Evolutionary conservation across 2,113 vertebrate genomes (phyloP), one percentile per base, ranked within the genome.

Genomic region (Phalacrocorax brasilianus): DNA sequence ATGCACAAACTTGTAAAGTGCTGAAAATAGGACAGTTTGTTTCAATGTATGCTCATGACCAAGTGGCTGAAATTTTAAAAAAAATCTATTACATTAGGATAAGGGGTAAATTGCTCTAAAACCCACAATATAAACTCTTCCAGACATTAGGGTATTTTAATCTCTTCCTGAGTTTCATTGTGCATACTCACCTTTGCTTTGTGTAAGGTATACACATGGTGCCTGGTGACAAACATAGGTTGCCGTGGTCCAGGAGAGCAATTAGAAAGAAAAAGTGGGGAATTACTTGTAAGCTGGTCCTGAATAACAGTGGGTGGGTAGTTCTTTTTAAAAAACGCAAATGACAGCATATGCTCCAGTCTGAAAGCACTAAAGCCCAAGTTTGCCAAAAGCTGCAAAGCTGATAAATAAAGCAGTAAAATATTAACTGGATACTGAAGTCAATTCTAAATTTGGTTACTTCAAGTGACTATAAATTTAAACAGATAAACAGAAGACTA

Each of bases 381-480:
- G 58, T 75, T 23, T 59, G 74, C 74, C 65, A 44, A 24, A 18
- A 77, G 50, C 55, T 73, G 58, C 85, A 45, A 62, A 85, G 45
- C 23, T 68, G 61, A 83, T 73, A 76, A 81, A 74, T 62, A 91
- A 81, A 88, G 24, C 88, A 93, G 21, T 83, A 91, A 85, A 89
- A 79, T 91, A 91, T 21, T 24, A 95, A 91, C 85, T 74, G 76
- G 33, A 74, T 83, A 30, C 74, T 19, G 38, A 92, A 89, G 8
- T 38, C 17, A 79, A 3, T 26, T 94, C 91, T 77, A 88, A 70
- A 4, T 89, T 55, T 38, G 49, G 91, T 93, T 49, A 38, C 84
- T 94, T 91, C 53, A 71, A 84, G 45, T 81, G 65, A 68, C 82
- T 78, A 76, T 97, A 93, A 96, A 94, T 96, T 73, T 95, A 93